Conservation (phyloP, 2,113 vertebrate genomes). For the Megaceryle torquata region DNA sequence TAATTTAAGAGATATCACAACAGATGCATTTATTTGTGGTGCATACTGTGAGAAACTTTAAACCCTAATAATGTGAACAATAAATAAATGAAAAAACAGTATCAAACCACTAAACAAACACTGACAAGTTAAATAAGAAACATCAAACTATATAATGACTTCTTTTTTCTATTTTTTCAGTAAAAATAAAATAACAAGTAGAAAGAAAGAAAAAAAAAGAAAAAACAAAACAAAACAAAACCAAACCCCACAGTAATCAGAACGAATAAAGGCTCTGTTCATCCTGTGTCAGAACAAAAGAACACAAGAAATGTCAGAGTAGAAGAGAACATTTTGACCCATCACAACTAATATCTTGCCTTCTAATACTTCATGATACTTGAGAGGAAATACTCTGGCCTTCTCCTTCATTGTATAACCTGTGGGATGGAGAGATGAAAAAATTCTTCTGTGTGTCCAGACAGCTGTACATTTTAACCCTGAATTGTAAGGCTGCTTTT, state of each 20-base stretch:
- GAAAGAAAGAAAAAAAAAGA: background rate
- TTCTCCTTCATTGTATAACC: background rate
- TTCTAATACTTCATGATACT: background rate
- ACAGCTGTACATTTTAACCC: background rate
- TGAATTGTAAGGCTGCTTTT: background rate
- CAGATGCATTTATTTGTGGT: background rate
- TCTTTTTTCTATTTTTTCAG: constrained; percentile 14
- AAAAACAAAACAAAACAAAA: too few species aligned
- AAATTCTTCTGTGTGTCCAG: background rate
- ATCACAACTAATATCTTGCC: background rate
- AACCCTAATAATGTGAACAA: background rate
- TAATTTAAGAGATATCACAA: background rate
- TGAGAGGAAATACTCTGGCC: background rate
- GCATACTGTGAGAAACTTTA: background rate
- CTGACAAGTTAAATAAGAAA: background rate
- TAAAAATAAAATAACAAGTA: constrained; percentile 1
- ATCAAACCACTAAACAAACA: background rate
- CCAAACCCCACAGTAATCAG: background rate
- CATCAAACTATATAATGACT: background rate
- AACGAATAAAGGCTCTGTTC: background rate
- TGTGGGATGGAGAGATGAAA: background rate
- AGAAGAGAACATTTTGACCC: background rate
- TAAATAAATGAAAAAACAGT: background rate
- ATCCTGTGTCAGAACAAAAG: background rate
- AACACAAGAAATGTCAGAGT: background rate